Conservation (phyloP, 2,113 vertebrate genomes). For the Sinocyclocheilus grahami region DNA sequence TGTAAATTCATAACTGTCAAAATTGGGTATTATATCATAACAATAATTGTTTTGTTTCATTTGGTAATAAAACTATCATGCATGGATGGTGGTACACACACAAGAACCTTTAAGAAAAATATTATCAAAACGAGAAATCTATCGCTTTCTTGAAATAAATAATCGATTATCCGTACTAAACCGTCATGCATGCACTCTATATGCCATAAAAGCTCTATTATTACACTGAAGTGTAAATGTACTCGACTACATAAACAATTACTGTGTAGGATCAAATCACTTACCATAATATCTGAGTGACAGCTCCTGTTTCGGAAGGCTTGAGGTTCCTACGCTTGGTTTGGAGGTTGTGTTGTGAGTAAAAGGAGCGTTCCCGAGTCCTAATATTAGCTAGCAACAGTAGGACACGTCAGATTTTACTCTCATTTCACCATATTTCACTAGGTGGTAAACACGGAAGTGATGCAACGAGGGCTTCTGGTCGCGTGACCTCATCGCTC, state of each 20-base stretch:
- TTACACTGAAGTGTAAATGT: not conserved
- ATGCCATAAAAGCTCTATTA: not conserved
- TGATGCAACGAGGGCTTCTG: not conserved
- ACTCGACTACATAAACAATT: not conserved
- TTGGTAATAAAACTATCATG: not conserved
- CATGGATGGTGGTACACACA: not conserved
- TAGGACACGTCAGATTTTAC: conserved; percentile 19
- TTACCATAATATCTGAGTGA: not conserved
- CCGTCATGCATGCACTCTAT: not conserved
- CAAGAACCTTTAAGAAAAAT: not conserved
- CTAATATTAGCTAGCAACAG: not conserved
- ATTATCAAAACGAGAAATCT: not conserved
- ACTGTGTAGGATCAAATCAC: not conserved
- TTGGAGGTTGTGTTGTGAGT: not conserved
- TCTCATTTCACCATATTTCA: conserved; percentile 24
- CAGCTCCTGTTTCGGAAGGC: not conserved
- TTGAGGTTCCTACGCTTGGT: not conserved
- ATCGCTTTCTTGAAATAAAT: not conserved
- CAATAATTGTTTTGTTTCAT: not conserved
- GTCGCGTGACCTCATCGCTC: not conserved
- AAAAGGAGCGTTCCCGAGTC: not conserved
- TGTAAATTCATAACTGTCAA: not conserved
- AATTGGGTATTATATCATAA: not conserved
- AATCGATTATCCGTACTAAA: not conserved
- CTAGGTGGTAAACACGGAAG: conserved; percentile 20